Evolutionary conservation across 1,140 invertebrate genomes (phyloP), one percentile per base, ranked within the genome.

Genomic region (Delia radicum): DNA sequence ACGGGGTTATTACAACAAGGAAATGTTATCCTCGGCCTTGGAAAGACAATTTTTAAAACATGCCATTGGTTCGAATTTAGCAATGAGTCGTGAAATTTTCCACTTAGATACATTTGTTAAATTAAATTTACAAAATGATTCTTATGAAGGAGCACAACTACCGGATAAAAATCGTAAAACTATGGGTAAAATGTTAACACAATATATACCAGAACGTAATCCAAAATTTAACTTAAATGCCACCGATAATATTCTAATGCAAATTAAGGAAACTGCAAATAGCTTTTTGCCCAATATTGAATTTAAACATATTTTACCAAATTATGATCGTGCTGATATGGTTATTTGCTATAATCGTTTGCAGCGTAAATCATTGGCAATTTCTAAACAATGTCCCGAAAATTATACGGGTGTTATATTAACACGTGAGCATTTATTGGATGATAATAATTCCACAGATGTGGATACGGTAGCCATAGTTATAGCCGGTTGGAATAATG

Each of bases 291-390:
- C 77, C 13, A 76, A 77, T 2, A 74, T 74, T 2, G 67, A 80
- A 0, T 74, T 88, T 6, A 82, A 87, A 78, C 88, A 89, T 78
- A 74, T 91, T 55, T 80, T 92, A 78, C 91, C 91, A 2, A 89
- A 92, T 74, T 90, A 87, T 78, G 73, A 83, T 26, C 84, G 82
- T 78, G 80, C 85, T 74, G 89, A 89, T 87, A 77, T 85, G 18
- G 74, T 85, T 24, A 48, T 84, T 4, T 82, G 80, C 79, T 87
- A 81, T 69, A 79, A 87, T 75, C 81, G 73, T 6, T 73, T 75
- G 0, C 77, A 81, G 13, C 76, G 65, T 2, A 75, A 78, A 13
- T 63, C 78, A 0, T 0, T 85, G 13, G 71, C 78, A 0, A 10
- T 81, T 7, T 18, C 62, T 1, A 2, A 2, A 13, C 8, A 18